Evolutionary conservation across 2,113 vertebrate species (phyloP), one percentile per base, ranked within the genome.

Genomic region (Parus major): DNA sequence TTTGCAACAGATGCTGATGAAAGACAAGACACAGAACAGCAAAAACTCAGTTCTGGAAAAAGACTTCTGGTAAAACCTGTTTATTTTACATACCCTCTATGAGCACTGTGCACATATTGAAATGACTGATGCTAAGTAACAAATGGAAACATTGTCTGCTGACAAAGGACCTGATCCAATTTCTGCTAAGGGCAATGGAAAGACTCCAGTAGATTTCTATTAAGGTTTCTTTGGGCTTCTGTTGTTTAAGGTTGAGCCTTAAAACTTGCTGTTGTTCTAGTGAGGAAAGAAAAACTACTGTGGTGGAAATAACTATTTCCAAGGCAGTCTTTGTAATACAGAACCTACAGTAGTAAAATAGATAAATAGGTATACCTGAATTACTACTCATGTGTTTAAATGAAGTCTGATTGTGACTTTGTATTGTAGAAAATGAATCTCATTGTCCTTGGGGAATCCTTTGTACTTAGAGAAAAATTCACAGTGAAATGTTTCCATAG

Each of bases 1-100:
- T 99, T 99, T 96, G 99, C 99, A 4, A 99, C 99, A 41, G 99
- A 99, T 75, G 99, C 99, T 73, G 98, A 99, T 96, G 98, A 95
- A 93, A 98, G 97, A 90, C 98, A 99, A 90, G 98, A 99, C 92
- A 94, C 97, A 3, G 99, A 99, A 41, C 97, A 98, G 86, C 98
- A 98, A 69, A 98, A 98, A 83, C 98, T 98, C 95, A 98, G 97
- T 27, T 98, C 98, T 92, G 99, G 99, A 90, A 99, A 99, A 97
- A 99, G 97, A 92, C 98, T 99, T 91, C 97, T 36, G 95, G 98
- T 98, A 98, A 98, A 96, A 55, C 29, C 41, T 29, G 13, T 92
- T 95, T 79, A 33, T 95, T 92, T 95, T 65, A 55, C 14, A 16
- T 77, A 50, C 50, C 35, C 14, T 87, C 23, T 61, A 21, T 57